Percentiles rank a stretch among this genome's conserved stretches.
These are phyloP conservation scores for Acanthosepion esculentum DNA, from an alignment of 2,888 invertebrate genomes.

Conservation along the genomic window DNA sequence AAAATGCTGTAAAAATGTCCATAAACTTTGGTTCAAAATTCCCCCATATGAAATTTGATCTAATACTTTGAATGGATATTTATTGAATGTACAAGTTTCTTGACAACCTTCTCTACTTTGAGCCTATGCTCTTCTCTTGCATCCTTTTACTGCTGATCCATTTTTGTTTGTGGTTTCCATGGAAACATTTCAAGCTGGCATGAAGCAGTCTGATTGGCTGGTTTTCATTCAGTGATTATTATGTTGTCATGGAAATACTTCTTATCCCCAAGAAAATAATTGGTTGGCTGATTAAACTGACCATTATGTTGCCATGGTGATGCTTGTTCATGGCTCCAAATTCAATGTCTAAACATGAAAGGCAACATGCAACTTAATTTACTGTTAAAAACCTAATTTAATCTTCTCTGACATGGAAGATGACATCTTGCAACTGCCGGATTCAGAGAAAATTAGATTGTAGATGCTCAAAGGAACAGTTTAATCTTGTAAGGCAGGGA, in stretches of 20 bases:
- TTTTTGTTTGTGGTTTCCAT: neutral
- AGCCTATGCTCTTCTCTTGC: too few species aligned
- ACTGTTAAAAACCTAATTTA: conserved; percentile 2
- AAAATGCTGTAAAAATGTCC: too few species aligned
- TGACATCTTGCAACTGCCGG: neutral
- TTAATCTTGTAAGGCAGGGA: too few species aligned
- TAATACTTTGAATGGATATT: too few species aligned
- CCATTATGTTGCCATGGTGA: neutral
- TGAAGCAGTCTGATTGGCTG: conserved; percentile 9
- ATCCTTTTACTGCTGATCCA: neutral
- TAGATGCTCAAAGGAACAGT: too few species aligned
- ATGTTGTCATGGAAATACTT: neutral
- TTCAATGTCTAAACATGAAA: neutral
- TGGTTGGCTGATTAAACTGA: neutral
- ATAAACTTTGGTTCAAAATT: too few species aligned
- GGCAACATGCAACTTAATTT: neutral
- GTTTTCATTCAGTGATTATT: neutral
- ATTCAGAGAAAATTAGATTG: neutral
- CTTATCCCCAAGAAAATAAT: too few species aligned
- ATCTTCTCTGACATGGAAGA: neutral
- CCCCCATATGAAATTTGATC: too few species aligned
- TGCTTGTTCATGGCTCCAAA: neutral
- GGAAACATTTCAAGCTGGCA: neutral
- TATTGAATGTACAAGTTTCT: too few species aligned
- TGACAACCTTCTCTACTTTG: too few species aligned